These are phyloP conservation scores for Doris montereyensis DNA, from an alignment of 2,888 invertebrate species.

Conservation along the genomic window DNA sequence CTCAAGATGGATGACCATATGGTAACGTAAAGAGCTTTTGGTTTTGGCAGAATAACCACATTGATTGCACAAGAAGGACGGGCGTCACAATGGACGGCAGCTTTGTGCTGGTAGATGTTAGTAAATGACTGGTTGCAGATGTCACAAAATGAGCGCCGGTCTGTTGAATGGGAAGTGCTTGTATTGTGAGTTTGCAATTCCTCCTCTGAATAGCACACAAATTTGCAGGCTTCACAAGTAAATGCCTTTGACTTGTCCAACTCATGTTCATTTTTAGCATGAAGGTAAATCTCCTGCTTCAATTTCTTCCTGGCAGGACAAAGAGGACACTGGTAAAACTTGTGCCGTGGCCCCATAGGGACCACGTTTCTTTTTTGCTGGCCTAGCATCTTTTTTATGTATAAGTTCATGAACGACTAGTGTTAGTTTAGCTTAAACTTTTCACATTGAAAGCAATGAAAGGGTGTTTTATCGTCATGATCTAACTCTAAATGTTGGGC, in stretches of 20 bases:
- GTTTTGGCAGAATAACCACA: slow-evolving; percentile 31
- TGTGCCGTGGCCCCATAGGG: neutral
- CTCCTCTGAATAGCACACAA: neutral
- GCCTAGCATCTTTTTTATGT: slow-evolving; percentile 12
- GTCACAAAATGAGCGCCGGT: neutral
- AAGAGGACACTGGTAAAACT: slow-evolving; percentile 6
- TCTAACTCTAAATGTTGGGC: neutral
- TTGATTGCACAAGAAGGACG: slow-evolving; percentile 10
- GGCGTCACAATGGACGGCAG: slow-evolving; percentile 10
- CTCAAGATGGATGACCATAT: slow-evolving; percentile 20
- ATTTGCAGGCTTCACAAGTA: slow-evolving; percentile 27
- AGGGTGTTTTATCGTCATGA: neutral
- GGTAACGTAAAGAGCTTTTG: slow-evolving; percentile 7
- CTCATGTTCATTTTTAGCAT: slow-evolving; percentile 23
- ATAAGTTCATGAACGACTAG: slow-evolving; percentile 24
- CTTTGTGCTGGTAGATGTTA: slow-evolving; percentile 5
- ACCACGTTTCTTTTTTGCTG: neutral
- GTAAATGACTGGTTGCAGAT: neutral
- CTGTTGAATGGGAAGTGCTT: neutral
- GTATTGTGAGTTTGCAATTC: slow-evolving; percentile 22
- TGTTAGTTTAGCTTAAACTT: slow-evolving; percentile 22
- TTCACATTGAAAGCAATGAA: slow-evolving; percentile 23
- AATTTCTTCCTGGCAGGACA: slow-evolving; percentile 3
- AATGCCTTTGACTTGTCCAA: neutral
- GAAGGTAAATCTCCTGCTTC: neutral